Evolutionary conservation across 1,140 invertebrate genomes (phyloP).

Genomic region (Philaenus spumarius): DNA sequence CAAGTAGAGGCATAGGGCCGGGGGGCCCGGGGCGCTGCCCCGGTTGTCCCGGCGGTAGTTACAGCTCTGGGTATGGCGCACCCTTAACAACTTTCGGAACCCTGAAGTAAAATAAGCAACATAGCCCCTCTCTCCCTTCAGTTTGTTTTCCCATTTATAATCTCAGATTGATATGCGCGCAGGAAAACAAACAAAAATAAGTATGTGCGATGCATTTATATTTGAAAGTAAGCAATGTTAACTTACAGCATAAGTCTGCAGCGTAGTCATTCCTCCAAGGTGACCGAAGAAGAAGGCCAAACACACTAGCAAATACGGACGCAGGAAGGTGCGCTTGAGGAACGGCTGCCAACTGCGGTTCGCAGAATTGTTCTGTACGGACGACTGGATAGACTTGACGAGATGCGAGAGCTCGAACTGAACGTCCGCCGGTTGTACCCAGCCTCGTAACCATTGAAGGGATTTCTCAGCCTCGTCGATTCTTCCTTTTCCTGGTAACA

Average conservation of each 20-base stretch:
- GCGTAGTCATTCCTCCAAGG: constrained; percentile 61
- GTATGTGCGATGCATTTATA: no score
- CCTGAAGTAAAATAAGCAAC: no score
- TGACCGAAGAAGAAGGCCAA: constrained; percentile 59
- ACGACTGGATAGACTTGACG: constrained; percentile 30
- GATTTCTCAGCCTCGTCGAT: constrained; percentile 44
- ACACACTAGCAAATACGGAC: constrained; percentile 55
- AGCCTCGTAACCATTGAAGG: constrained; percentile 59
- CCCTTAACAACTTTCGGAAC: no score
- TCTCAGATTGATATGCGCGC: no score
- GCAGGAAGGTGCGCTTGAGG: constrained; percentile 47
- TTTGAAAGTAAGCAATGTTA: no score
- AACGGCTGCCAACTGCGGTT: constrained; percentile 40
- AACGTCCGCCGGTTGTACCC: constrained; percentile 47
- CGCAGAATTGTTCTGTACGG: constrained; percentile 6
- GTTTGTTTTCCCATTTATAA: no score
- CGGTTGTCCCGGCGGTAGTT: no score
- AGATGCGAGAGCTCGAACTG: constrained; percentile 49
- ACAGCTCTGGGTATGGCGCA: no score
- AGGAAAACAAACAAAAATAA: no score
- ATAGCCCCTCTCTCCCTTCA: no score
- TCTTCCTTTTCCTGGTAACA: constrained; percentile 35
- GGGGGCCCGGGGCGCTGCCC: no score
- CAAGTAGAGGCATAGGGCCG: no score
- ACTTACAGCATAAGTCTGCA: constrained; percentile 62